Base-by-base conservation (phyloP, 2,797 vertebrate genomes). In the Malurus leucopterus region DNA sequence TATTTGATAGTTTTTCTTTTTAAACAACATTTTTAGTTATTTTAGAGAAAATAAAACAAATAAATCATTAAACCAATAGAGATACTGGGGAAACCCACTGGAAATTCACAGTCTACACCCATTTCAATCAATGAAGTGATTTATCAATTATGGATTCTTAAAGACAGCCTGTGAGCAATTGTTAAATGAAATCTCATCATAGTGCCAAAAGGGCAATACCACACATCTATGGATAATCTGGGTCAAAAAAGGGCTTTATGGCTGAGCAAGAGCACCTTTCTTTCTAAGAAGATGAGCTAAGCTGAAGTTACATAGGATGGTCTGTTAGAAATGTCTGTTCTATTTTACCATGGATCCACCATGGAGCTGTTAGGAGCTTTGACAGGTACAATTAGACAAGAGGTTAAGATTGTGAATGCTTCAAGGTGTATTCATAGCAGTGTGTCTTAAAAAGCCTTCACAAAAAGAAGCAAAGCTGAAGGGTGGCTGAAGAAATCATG, bases 391-490 rank as follows among this genome's bases (percentile, higher is more conserved):
- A n/a, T 8, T 44, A 73, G 21, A 34, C 23, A 15, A 86, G 15
- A 75, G 23, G 8, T 70, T 86, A 89, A 29, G 16, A 41, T 17
- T 46, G 22, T 61, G 32, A 88, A 64, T 1, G 4, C 8, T 75
- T 70, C n/a, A 64, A 32, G n/a, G n/a, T 36, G 29, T 27, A 47
- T 55, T 59, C 26, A 15, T 1, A 73, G 15, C 32, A 67, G 30
- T 34, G 67, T 62, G 15, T 59, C 41, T 84, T 61, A 27, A 79
- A 88, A 86, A 70, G 44, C n/a, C 21, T 85, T 53, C 50, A 71
- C 23, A 62, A 71, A 82, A 90, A 80, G 44, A 62, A 93, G 69
- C 44, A 92, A 80, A 89, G 51, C 59, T 88, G 34, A 81, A 73
- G 6, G 2, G 8, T 40, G 19, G 8, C 67, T 59, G 17, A 65